Evolutionary conservation across 2,888 invertebrate genomes (phyloP).

Genomic region (Taphrorychus bicolor): DNA sequence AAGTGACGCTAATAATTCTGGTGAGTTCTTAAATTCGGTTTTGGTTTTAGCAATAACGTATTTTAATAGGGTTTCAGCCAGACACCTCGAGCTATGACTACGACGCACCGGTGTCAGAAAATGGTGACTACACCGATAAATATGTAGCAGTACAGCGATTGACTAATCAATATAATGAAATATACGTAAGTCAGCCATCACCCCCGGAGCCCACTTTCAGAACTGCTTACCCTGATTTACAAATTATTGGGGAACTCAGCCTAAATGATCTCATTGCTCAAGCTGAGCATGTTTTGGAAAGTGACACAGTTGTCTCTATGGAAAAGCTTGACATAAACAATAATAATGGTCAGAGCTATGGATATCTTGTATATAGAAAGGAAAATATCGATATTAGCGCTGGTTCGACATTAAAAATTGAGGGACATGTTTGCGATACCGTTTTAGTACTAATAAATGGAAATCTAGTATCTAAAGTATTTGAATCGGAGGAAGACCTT

Average conservation of each 20-base stretch:
- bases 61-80: slow-evolving; percentile 50
- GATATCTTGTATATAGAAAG: slow-evolving; percentile 64
- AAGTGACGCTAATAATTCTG: slow-evolving; percentile 16
- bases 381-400: slow-evolving; percentile 48
- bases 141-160: slow-evolving; percentile 74
- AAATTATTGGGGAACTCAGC: slow-evolving; percentile 45
- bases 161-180: slow-evolving; percentile 51
- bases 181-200: slow-evolving; percentile 53
- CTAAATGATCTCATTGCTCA: slow-evolving; percentile 43
- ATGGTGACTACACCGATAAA: slow-evolving; percentile 88
- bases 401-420: slow-evolving; percentile 52
- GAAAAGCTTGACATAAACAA: slow-evolving; percentile 56
- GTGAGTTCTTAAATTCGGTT: not conserved
- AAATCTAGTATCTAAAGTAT: slow-evolving; percentile 52
- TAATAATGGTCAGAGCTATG: slow-evolving; percentile 64
- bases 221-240: slow-evolving; percentile 52
- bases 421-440: slow-evolving; percentile 61
- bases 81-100: slow-evolving; percentile 64
- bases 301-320: slow-evolving; percentile 49
- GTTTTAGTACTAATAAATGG: slow-evolving; percentile 62
- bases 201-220: slow-evolving; percentile 52
- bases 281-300: slow-evolving; percentile 26
- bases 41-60: too few species aligned
- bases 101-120: slow-evolving; percentile 88
- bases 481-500: slow-evolving; percentile 50